Conservation (phyloP, 2,113 vertebrate species). For the Sebastes fasciatus region DNA sequence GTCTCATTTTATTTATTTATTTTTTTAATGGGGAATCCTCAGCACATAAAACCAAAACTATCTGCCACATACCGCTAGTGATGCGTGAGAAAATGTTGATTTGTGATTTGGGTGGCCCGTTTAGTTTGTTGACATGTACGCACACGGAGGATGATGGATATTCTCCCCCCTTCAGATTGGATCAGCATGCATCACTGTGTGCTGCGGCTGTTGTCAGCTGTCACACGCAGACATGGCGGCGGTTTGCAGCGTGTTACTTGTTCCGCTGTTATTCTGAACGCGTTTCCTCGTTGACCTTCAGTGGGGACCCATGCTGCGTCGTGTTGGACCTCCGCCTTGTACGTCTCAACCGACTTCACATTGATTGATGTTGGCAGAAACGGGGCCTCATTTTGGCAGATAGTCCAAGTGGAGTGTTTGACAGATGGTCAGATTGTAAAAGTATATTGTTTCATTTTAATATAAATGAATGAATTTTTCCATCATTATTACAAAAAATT, state of each 20-base stretch:
- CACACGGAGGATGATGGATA: background rate
- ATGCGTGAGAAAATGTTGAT: background rate
- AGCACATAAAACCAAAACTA: conserved; percentile 1
- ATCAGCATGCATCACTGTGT: background rate
- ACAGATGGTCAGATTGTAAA: conserved; percentile 47
- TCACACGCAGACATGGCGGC: background rate
- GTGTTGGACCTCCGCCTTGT: conserved; percentile 31
- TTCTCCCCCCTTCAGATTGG: background rate
- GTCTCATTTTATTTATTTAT: background rate
- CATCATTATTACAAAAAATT: background rate
- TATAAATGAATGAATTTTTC: conserved; percentile 16
- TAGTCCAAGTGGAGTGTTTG: conserved; percentile 19
- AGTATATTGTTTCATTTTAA: conserved; percentile 28
- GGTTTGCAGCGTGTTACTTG: conserved; percentile 17
- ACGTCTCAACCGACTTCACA: conserved; percentile 36
- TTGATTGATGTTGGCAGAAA: conserved; percentile 53
- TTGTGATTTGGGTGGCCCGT: background rate
- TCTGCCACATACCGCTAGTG: background rate
- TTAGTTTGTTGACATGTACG: background rate
- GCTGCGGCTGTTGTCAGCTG: conserved; percentile 13
- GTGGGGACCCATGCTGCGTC: conserved; percentile 25
- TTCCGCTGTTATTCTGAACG: conserved; percentile 13
- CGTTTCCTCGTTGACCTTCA: conserved; percentile 46
- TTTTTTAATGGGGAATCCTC: background rate
- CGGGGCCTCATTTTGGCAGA: conserved; percentile 27